phyloP scores from a whole-genome alignment of 2,888 invertebrate genomes.

The Plagodis pulveraria region DNA sequence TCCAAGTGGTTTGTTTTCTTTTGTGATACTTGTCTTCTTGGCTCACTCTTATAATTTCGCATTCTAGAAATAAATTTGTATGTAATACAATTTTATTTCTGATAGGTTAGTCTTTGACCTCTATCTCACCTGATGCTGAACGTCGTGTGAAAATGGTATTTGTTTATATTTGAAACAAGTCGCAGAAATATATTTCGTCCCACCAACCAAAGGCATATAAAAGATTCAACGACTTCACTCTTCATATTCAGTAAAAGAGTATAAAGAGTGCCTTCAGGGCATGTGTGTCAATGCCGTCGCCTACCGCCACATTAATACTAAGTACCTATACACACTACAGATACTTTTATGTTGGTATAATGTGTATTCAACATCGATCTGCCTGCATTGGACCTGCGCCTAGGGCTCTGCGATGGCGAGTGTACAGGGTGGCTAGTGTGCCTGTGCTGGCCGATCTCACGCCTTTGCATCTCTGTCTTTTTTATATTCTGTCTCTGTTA shows the following conservation, averaged over 20 bases:
- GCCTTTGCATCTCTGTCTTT: constrained; percentile 3
- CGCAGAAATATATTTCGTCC: neutral
- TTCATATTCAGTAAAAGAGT: no score
- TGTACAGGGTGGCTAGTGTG: neutral
- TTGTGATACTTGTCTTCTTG: no score
- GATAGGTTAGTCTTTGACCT: no score
- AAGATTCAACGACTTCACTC: neutral
- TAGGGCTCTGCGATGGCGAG: constrained; percentile 3
- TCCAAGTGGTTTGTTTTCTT: no score
- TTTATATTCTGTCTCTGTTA: no score
- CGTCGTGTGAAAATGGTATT: no score
- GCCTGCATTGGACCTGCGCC: constrained; percentile 21
- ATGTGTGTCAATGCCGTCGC: constrained; percentile 13
- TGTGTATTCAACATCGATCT: constrained; percentile 9
- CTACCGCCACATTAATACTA: neutral
- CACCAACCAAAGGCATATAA: no score
- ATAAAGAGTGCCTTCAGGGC: neutral
- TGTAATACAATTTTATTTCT: no score
- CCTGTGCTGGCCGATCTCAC: neutral
- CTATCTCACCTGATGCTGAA: no score
- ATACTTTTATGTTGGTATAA: neutral
- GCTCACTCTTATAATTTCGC: no score
- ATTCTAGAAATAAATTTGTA: no score
- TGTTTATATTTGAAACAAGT: no score
- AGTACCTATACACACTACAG: neutral